Evolutionary conservation across 2,888 invertebrate species (phyloP), one percentile per base, ranked within the genome.

Genomic region (Sturmia bella): DNA sequence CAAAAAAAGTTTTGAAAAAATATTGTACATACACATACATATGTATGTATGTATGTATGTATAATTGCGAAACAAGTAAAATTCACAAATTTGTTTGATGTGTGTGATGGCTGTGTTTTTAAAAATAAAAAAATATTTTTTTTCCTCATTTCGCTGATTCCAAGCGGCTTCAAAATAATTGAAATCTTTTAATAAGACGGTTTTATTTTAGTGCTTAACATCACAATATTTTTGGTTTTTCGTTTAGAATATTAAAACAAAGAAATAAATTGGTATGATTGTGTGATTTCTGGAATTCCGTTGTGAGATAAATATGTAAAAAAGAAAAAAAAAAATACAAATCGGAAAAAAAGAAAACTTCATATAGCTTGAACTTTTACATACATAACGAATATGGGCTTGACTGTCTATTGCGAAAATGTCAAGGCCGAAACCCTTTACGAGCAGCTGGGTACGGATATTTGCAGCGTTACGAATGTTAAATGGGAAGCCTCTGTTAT

Each of bases 381-480:
- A 5, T 15, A 5, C 12, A 15, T 56, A 32, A 27, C 11, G 24
- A 76, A 61, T 57, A 87, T 87, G 88, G 85, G 73, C 17, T 73
- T 83, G 39, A 76, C 80, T 9, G 84, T 87, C 69, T 84, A 85
- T 59, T 89, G 89, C 61, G 89, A 88, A 77, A 80, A 80, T 54
- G 48, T 50, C 21, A 64, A 61, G 21, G 63, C 50, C 9, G 79
- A 57, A 19, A 52, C 57, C n/a, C 39, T 84, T 13, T 75, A 83
- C 48, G 83, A 87, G 39, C 85, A 85, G 64, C 66, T 89, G 27
- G 84, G 83, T 24, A 89, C 89, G 45, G 88, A 89, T 83, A 86
- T 89, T 80, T 89, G 89, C 70, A 86, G 85, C 63, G 85, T 87
- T 52, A 85, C 83, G 69, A 84, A 74, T 24, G 68, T 85, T 3